A percentile compares a stretch with the other conserved stretches of the same genome.
phyloP scores from a whole-genome alignment of 2,888 invertebrate genomes.

The Ophonus ardosiacus region DNA sequence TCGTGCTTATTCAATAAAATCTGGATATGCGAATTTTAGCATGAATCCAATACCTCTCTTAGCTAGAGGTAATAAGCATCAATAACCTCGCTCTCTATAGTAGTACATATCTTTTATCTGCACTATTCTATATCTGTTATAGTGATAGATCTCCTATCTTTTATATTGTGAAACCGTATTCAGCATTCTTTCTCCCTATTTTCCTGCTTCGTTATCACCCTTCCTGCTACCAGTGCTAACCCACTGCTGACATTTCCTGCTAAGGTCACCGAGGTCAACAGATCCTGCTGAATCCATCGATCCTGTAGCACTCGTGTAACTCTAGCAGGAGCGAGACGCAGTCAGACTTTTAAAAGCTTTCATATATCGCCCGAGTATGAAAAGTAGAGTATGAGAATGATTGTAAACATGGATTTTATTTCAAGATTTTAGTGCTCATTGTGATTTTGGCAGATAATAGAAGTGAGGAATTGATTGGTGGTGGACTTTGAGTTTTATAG shows the following conservation, averaged over 20 bases:
- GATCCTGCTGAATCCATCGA: conserved; percentile 23
- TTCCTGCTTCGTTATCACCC: background rate
- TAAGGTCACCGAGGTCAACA: conserved; percentile 34
- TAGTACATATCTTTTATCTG: too few species aligned
- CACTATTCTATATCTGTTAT: too few species aligned
- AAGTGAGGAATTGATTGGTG: too few species aligned
- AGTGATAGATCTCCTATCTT: too few species aligned
- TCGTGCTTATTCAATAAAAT: too few species aligned
- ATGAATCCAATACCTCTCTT: too few species aligned
- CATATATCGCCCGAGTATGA: background rate
- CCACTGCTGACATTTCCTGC: conserved; percentile 33
- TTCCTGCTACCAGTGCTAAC: background rate
- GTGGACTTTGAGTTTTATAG: too few species aligned
- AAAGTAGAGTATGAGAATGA: background rate
- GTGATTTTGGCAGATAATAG: too few species aligned
- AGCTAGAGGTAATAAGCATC: too few species aligned
- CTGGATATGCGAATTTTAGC: too few species aligned
- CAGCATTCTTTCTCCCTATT: background rate
- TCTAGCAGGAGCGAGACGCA: background rate
- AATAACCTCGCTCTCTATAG: too few species aligned
- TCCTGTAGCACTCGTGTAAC: conserved; percentile 22
- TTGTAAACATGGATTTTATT: background rate
- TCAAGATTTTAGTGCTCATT: too few species aligned
- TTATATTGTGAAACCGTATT: background rate
- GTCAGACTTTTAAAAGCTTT: conserved; percentile 4